Conservation (phyloP, 92 coral and sea anemone species). For the Paramuricea clavata region DNA sequence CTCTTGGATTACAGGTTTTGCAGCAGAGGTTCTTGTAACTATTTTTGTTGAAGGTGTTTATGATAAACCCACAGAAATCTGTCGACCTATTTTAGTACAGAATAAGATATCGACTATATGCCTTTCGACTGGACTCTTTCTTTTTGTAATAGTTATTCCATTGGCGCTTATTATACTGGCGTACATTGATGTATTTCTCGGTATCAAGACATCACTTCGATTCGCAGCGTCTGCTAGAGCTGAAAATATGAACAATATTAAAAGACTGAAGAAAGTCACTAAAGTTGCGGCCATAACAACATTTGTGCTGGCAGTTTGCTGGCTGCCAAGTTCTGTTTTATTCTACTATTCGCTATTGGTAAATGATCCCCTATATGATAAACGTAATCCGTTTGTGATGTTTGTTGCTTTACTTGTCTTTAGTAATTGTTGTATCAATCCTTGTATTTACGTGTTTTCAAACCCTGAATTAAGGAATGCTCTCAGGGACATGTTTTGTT, state of each 20-base stretch:
- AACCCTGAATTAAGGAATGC: too few species aligned
- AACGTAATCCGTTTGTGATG: neutral
- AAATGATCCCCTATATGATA: neutral
- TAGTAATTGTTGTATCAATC: neutral
- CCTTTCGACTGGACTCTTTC: neutral
- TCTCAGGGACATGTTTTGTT: too few species aligned
- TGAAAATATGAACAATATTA: neutral
- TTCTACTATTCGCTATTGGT: neutral
- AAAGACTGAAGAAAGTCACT: neutral
- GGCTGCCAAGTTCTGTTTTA: neutral
- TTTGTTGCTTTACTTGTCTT: neutral
- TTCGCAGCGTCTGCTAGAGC: too few species aligned
- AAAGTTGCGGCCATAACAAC: neutral
- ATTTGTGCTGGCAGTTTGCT: neutral
- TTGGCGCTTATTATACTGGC: neutral
- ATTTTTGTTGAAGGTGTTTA: neutral
- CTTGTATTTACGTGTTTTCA: neutral
- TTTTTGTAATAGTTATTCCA: neutral
- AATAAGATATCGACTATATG: neutral
- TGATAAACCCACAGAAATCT: neutral
- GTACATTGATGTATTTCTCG: neutral
- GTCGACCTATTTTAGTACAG: too few species aligned
- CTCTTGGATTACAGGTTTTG: neutral
- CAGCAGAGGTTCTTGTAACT: neutral
- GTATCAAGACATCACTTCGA: too few species aligned